Evolutionary conservation across 2,113 vertebrate genomes (phyloP), one percentile per base, ranked within the genome.

Genomic region (Paracanthobrama guichenoti): DNA sequence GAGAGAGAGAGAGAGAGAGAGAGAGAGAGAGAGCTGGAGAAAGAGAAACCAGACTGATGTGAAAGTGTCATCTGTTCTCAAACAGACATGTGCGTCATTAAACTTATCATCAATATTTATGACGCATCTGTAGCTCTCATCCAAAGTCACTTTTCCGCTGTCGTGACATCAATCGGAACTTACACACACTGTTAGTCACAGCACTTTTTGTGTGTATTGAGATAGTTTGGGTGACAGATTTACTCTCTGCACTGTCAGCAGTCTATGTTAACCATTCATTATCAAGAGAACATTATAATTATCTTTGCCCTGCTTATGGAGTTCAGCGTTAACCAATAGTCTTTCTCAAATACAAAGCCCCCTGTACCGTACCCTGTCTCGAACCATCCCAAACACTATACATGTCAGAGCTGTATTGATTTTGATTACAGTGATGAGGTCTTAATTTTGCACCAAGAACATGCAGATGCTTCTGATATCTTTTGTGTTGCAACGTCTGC

Each of bases 181-280:
- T 24, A 83, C 67, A 76, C 80, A 83, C 46, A 59, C 83, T 82
- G 46, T 85, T 86, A 85, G 67, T 86, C 84, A 86, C 42, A 82
- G 82, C 18, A 9, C 20, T 79, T 6, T 72, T 18, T 46, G 72
- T 85, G 79, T 83, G 35, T 83, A 79, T 72, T 88, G 84, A 90
- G 72, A 82, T 72, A 78, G 72, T 50, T 82, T 73, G 85, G 86
- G 85, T 88, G 90, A 88, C 84, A 82, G 85, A 83, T 91, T 90
- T 90, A 86, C 81, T 73, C 14, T 72, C 13, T 81, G 75, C 66
- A 67, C 66, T 76, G 78, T 90, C 81, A 87, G 86, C 87, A 82
- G 82, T 84, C 69, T 72, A 18, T 72, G 39, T 69, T 62, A 82
- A 53, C 85, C 87, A 42, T 84, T 78, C 57, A 84, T 88, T 88